Evolutionary conservation across 35 echinoderm and acorn worm genomes (phyloP).

Genomic region (Anneissia japonica): DNA sequence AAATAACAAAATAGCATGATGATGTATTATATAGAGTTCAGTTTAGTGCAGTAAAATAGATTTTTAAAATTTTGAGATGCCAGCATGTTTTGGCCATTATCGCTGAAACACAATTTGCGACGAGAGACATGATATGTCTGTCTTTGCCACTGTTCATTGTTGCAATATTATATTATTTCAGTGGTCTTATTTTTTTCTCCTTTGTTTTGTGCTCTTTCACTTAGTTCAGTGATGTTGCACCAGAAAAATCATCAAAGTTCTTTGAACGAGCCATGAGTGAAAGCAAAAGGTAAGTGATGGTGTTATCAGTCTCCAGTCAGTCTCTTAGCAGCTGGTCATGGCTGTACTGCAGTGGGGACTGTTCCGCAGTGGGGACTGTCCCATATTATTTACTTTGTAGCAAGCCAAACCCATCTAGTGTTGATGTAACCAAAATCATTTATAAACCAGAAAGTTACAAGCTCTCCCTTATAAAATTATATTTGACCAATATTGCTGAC

Average conservation of each 20-base stretch:
- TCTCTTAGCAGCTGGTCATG: not conserved
- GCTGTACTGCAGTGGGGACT: not conserved
- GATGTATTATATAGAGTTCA: too few relatives aligned
- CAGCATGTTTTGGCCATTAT: too few relatives aligned
- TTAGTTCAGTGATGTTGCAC: not conserved
- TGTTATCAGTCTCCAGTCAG: not conserved
- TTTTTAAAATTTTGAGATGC: too few relatives aligned
- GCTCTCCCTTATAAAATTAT: not conserved
- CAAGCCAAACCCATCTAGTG: too few relatives aligned
- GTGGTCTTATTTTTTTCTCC: too few relatives aligned
- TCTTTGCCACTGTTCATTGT: too few relatives aligned
- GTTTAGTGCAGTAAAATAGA: too few relatives aligned
- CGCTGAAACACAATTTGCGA: too few relatives aligned
- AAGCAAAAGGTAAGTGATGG: constrained; percentile 60
- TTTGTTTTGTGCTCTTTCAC: not conserved
- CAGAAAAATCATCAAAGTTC: constrained; percentile 49
- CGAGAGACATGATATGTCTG: too few relatives aligned
- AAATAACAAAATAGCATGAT: too few relatives aligned
- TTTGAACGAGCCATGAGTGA: constrained; percentile 78
- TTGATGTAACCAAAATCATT: not conserved
- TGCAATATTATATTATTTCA: too few relatives aligned
- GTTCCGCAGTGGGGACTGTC: not conserved
- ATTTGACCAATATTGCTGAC: too few relatives aligned
- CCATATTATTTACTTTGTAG: not conserved
- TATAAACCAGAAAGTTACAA: not conserved